Evolutionary conservation across 2,797 vertebrate genomes (phyloP), one percentile per base, ranked within the genome.

Genomic region (Cirrhinus molitorella): DNA sequence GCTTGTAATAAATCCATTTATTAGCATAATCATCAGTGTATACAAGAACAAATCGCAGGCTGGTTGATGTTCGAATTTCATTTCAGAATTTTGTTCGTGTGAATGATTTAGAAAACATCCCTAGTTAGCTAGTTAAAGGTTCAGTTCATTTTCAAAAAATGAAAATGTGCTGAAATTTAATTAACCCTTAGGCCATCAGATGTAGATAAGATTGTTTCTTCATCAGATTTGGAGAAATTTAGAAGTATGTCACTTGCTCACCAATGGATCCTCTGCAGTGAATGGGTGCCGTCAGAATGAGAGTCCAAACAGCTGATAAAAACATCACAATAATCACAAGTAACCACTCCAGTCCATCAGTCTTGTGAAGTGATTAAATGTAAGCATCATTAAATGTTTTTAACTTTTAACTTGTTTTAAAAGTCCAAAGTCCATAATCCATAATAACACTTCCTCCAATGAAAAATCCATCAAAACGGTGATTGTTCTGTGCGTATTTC

Each of bases 1-100:
- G 19, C 19, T 71, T 34, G 19, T n/a, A 71, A 37, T 73, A 74
- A 53, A 57, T 45, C 3, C 10, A 31, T 84, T 66, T 74, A 53
- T 76, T 83, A 57, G 23, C n/a, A 17, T 47, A 25, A 83, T 31
- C 11, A 23, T 40, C 23, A 0, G 61, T 72, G 11, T 71, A 1
- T 11, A 43, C 40, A 3, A 49, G 59, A 14, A 28, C 6, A 7
- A 77, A 63, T 68, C 13, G 1, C 12, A 16, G 8, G 23, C 57
- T 61, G 53, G 57, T 61, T 61, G 57, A 61, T 61, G 53, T 55
- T 11, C 3, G 19, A 53, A 21, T 55, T 19, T 53, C 6, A 2
- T 3, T 53, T 8, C 19, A 9, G 9, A 43, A 43, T 53, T 55
- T n/a, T 9, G 53, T 55, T 55, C 3, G 3, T 11, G 23, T 61